Base-by-base conservation (phyloP, 2,113 vertebrate species). In the Amphiprion ocellaris region DNA sequence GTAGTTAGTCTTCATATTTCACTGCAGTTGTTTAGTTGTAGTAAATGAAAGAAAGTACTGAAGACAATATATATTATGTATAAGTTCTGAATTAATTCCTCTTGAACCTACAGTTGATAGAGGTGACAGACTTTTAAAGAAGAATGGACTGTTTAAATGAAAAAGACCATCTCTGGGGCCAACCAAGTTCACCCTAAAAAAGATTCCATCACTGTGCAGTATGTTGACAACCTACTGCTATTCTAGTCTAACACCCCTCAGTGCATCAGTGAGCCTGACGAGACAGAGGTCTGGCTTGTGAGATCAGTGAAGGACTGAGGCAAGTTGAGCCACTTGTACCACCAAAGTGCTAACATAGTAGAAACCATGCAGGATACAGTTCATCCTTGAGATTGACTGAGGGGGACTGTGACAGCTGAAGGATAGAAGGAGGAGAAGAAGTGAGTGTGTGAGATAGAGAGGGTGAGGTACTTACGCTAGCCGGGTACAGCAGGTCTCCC, bases 401-500 rank as follows among this genome's bases (percentile, higher is more conserved):
- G 63, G 75, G 33, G 44, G 74, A 77, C 61, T 14, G 49, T 63
- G 50, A 56, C 63, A 71, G 62, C 65, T 67, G 49, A 75, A 37
- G 33, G 33, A 37, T 37, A 37, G 33, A 8, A 7, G 33, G 33
- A 37, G 8, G 33, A 37, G 33, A 37, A 37, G 33, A 21, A 15
- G 41, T 15, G 12, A 14, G 41, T 44, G 41, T 44, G 12, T 41
- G 63, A 12, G 46, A 23, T 19, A 58, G 68, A 39, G 67, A 23
- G 21, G 23, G 69, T 17, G 71, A 66, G 74, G 64, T 79, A 99
- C 98, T 99, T 94, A 99, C 98, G 97, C 98, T 81, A 99, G 94
- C 63, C 97, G 92, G 4, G 97, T 96, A 49, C 98, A 98, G 87
- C 98, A 99, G 94, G 96, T 98, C 85, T 99, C 97, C 60, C 97